Evolutionary conservation across 2,797 vertebrate species (phyloP), one percentile per base, ranked within the genome.

Genomic region (Liparis tanakae): DNA sequence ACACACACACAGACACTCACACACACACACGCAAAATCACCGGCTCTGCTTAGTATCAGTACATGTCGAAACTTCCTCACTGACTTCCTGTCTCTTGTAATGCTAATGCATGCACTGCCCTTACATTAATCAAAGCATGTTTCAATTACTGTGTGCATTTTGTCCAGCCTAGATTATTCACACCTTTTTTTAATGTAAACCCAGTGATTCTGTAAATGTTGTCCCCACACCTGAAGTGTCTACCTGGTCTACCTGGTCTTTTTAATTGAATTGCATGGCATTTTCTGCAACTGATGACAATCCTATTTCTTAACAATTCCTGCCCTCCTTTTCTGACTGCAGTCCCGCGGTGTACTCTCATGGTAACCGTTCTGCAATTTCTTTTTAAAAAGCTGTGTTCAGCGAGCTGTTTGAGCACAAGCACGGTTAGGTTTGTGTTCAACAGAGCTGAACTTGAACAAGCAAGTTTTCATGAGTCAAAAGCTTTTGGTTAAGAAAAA

Each of bases 11-110:
- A 54, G 22, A 12, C 70, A 64, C 36, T 14, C 64, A 72, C 41
- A 53, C n/a, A 67, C 48, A 67, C 37, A 39, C 37, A 67, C 59
- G 57, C 14, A 66, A 30, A 30, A 30, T 2, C 25, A 30, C 25
- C 3, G 7, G 22, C 18, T 61, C 67, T 36, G 15, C 25, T 10
- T 62, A 33, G 17, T 46, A 18, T 46, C n/a, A 13, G 8, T 10
- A 20, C n/a, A 44, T 18, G 46, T 13, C 50, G 51, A 71, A 76
- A 78, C 58, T 46, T 70, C 33, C 51, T 65, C 36, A 13, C 22
- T 15, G 17, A 73, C 69, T 68, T 81, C 70, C 61, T 50, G 18
- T 72, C 18, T 70, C 33, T 1, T 43, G 58, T 44, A 48, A 75
- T 51, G 58, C 3, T 48, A 34, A 54, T 20, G 30, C 14, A 54